Evolutionary conservation across 1,140 invertebrate genomes (phyloP), one percentile per base, ranked within the genome.

Genomic region (Aphelenchoides avenae): DNA sequence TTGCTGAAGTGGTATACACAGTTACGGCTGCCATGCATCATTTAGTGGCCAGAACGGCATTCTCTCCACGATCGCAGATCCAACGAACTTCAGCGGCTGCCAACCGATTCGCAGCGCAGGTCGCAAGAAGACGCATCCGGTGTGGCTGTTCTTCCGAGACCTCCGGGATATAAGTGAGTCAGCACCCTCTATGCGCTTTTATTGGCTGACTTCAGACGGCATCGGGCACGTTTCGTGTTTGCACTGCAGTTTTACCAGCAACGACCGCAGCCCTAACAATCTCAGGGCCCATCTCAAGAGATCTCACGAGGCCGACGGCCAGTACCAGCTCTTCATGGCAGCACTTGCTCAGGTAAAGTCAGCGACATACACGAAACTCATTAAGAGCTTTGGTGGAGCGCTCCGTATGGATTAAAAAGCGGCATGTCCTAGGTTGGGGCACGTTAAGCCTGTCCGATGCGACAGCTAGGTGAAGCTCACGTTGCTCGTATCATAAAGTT

Each of bases 231-330:
- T 70, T 5, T 30, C 50, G 5, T 70, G 67, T 44, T 30, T 70
- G 11, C 52, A 70, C 43, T 70, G 67, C 37, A 20, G 39, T 2
- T 70, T 67, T 67, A 61, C 31, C 9, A 61, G 67, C 7, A 69
- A 70, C 20, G 67, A 70, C 44, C 33, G 69, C 11, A 66, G 61
- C 42, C 67, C 67, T 13, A 70, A 70, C 52, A 70, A 70, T 50
- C 36, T 70, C 31, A 53, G 67, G 30, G 71, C 67, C 27, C 67
- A 70, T 51, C 31, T 70, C 7, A 71, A 71, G 39, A 54, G 70
- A 24, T 68, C 54, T 44, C 67, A 70, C 53, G 61, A 74, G 1
- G 37, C 33, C 15, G 67, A 70, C 46, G 67, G 67, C 3, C 51
- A 71, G 18, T 70, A 69, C 57, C 34, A 69, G 30, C 37, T 63